Percentiles rank a stretch among this genome's conserved stretches.
phyloP scores from a whole-genome alignment of 2,797 vertebrate species.

The Esox masquinongy region DNA sequence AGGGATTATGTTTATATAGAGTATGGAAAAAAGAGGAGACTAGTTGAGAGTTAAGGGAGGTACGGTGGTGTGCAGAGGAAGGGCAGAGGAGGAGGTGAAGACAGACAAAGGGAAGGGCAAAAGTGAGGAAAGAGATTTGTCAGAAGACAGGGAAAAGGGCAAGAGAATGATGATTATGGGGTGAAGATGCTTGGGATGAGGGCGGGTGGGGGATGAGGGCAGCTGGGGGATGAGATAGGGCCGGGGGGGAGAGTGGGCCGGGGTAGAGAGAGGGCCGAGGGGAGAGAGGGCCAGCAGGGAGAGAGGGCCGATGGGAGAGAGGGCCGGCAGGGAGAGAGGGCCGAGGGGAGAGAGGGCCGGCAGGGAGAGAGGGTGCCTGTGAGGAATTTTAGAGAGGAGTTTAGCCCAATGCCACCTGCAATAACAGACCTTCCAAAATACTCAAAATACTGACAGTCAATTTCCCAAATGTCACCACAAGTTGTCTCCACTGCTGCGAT shows the following conservation, averaged over 20 bases:
- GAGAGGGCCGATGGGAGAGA: neutral
- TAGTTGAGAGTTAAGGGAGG: slow-evolving; percentile 15
- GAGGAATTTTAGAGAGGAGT: no score
- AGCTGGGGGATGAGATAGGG: neutral
- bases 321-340: neutral
- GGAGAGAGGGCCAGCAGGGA: neutral
- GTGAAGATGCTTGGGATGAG: neutral
- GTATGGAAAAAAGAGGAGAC: neutral
- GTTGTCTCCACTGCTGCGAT: neutral
- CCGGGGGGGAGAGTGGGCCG: neutral
- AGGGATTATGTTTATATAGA: slow-evolving; percentile 38
- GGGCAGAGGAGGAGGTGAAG: neutral
- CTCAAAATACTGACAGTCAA: neutral
- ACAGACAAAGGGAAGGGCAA: slow-evolving; percentile 3
- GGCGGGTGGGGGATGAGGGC: neutral
- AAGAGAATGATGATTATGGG: neutral
- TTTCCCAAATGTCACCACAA: no score
- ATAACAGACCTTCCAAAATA: neutral
- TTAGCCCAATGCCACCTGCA: neutral
- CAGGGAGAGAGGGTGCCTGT: no score
- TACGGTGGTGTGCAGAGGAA: slow-evolving; percentile 15
- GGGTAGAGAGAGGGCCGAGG: neutral
- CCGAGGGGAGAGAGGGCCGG: neutral
- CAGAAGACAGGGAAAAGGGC: neutral
- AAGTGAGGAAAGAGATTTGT: neutral